Base-by-base conservation (phyloP, 2,797 vertebrate species). In the Lithobates pipiens region DNA sequence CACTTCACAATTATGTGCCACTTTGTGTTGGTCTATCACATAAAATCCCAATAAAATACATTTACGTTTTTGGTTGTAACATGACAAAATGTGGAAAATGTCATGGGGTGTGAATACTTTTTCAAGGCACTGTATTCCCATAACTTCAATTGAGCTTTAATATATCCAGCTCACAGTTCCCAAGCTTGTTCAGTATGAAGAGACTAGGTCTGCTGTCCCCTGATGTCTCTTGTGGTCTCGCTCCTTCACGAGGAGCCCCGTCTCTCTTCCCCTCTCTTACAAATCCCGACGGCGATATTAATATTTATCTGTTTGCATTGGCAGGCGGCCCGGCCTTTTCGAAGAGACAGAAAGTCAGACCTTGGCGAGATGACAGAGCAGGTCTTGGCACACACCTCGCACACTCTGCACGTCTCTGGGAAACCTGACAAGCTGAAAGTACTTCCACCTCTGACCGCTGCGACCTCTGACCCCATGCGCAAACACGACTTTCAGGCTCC, bases 401-500 rank as follows among this genome's bases (percentile, higher is more conserved):
- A 69, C 39, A 76, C 77, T 29, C 84, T 50, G 84, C 72, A 76
- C 71, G 71, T 85, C 84, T 79, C 82, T 84, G 82, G 73, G 44
- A 83, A 83, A 44, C 57, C 73, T 70, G 46, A 57, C 75, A 61
- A 68, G 70, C 76, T 44, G 39, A n/a, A 85, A 85, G 65, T 57
- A 27, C 68, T 85, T 77, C 27, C 61, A 70, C 83, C 77, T 68
- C 21, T 50, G 77, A 67, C 36, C 68, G 42, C 77, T 32, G 29
- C 50, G 21, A 68, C 77, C 77, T 67, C 70, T 75, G 84, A 85
- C 77, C 44, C 77, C 46, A 8, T 27, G 39, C 39, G 84, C 84
- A 85, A 85, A 85, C 84, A 85, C n/a, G 77, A 76, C 71, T 70
- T 18, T 8, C 72, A 44, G 78, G 65, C 78, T 81, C 78, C 84